Evolutionary conservation across 1,140 invertebrate genomes (phyloP).

Genomic region (Frieseomelitta varia): DNA sequence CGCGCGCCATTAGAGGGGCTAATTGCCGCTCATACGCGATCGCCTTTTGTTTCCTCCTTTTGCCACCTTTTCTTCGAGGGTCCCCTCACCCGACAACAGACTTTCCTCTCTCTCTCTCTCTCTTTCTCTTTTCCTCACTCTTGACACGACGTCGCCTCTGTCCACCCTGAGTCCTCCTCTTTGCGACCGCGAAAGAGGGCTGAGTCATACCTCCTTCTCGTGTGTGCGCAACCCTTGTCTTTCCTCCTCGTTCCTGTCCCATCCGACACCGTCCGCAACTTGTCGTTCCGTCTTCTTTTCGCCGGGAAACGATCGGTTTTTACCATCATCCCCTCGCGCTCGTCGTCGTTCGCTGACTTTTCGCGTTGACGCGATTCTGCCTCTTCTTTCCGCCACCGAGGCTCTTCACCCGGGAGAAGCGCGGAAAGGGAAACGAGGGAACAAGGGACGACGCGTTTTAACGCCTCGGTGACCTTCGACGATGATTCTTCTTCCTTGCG

Average conservation of each 20-base stretch:
- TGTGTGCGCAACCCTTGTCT: conserved; percentile 23
- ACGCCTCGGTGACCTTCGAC: conserved; percentile 62
- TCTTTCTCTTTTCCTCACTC: conserved; percentile 4
- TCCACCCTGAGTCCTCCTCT: conserved; percentile 38
- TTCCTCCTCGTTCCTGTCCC: conserved; percentile 47
- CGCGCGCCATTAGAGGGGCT: conserved; percentile 80
- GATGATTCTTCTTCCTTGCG: conserved; percentile 30
- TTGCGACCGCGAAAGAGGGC: conserved; percentile 40
- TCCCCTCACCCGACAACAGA: conserved; percentile 43
- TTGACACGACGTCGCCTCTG: neutral
- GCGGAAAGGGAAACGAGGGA: neutral
- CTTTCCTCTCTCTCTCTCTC: neutral
- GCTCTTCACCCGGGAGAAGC: neutral
- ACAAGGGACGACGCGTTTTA: conserved; percentile 43
- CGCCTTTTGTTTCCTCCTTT: conserved; percentile 78
- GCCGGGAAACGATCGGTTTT: conserved; percentile 62
- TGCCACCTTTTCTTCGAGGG: conserved; percentile 68
- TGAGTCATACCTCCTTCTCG: conserved; percentile 50
- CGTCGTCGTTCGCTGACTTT: neutral
- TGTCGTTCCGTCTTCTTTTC: conserved; percentile 53
- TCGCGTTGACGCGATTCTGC: neutral
- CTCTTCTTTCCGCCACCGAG: neutral
- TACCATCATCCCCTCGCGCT: conserved; percentile 46
- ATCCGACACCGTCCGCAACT: conserved; percentile 38
- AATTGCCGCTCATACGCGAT: conserved; percentile 81